A percentile compares a stretch with the other conserved stretches of the same genome.
Conservation (phyloP, 1,140 invertebrate genomes). For the Oreohelix idahoensis region DNA sequence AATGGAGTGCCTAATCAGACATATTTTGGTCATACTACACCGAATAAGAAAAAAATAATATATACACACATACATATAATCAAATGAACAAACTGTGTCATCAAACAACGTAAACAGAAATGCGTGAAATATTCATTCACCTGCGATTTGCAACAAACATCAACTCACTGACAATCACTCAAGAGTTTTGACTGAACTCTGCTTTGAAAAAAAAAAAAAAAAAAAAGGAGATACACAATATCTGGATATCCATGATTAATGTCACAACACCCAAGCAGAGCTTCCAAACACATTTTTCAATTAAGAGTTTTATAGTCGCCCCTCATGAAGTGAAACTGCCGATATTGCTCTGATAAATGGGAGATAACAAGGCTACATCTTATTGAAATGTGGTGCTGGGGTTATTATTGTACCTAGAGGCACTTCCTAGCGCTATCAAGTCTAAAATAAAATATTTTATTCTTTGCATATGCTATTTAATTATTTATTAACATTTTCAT, state of each 20-base stretch:
- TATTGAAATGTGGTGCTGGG: not conserved
- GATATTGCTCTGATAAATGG: not conserved
- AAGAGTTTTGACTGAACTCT: too few relatives aligned
- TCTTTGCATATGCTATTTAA: too few relatives aligned
- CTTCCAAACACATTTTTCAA: constrained; percentile 3
- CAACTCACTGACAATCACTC: not conserved
- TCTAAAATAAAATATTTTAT: too few relatives aligned
- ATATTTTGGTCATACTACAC: too few relatives aligned
- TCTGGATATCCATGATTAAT: not conserved
- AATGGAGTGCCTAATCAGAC: too few relatives aligned
- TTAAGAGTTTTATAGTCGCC: not conserved
- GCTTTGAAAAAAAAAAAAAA: too few relatives aligned
- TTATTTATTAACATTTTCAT: not conserved
- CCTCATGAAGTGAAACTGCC: not conserved
- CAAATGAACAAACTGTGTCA: too few relatives aligned
- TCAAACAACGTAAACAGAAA: too few relatives aligned
- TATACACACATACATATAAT: too few relatives aligned
- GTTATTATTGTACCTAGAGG: not conserved
- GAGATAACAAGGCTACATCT: not conserved
- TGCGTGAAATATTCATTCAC: too few relatives aligned
- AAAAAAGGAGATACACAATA: not conserved
- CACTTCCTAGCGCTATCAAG: not conserved
- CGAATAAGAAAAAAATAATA: too few relatives aligned
- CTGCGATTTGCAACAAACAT: not conserved
- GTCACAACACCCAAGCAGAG: not conserved